Conservation (phyloP, 2,113 vertebrate genomes). For the Polyodon spathula region DNA sequence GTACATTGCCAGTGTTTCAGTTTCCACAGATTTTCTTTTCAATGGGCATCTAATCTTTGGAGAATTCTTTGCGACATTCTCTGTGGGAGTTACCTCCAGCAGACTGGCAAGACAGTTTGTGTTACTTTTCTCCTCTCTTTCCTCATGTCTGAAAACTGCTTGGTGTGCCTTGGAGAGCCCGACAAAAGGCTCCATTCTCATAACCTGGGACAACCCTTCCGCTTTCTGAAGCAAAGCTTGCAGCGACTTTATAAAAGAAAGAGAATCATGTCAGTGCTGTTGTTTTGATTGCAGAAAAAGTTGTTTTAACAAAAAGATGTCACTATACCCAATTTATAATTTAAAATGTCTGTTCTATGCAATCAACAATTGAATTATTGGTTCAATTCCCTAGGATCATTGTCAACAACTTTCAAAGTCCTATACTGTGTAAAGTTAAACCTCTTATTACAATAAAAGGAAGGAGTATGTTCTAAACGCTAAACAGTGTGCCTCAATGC, state of each 20-base stretch:
- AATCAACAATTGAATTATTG: too few species aligned
- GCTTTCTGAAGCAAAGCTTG: conserved; percentile 63
- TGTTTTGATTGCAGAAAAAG: background rate
- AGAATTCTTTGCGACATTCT: too few species aligned
- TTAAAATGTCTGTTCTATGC: too few species aligned
- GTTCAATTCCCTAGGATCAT: too few species aligned
- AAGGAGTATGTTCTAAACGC: too few species aligned
- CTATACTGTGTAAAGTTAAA: too few species aligned
- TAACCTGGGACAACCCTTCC: conserved; percentile 64
- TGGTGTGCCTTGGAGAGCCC: conserved; percentile 54
- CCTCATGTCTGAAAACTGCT: conserved; percentile 33
- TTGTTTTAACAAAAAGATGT: background rate
- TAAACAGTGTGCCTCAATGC: too few species aligned
- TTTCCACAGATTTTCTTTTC: too few species aligned
- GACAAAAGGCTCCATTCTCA: conserved; percentile 54
- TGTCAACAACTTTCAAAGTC: too few species aligned
- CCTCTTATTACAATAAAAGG: too few species aligned
- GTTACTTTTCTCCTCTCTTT: background rate
- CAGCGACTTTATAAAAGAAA: conserved; percentile 58
- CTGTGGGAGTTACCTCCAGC: background rate
- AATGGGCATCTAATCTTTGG: too few species aligned
- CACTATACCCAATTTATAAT: background rate
- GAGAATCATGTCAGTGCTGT: conserved; percentile 3
- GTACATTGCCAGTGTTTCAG: too few species aligned
- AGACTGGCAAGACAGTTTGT: background rate